These are phyloP conservation scores for Orgyia antiqua DNA, from an alignment of 2,888 invertebrate genomes.

Conservation along the genomic window DNA sequence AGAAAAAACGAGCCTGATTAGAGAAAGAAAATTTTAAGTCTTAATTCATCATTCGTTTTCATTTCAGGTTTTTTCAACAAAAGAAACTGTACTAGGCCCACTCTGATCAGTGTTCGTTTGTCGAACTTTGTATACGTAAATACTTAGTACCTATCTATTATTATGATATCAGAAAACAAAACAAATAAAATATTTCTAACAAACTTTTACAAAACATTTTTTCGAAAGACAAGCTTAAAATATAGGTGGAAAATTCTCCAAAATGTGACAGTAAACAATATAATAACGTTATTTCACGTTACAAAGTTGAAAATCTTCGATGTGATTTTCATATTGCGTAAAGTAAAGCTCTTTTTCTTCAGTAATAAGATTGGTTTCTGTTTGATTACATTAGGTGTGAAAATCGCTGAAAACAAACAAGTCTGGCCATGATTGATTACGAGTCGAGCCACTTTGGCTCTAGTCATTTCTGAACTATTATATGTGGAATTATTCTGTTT, in stretches of 20 bases:
- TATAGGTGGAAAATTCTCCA: too few relatives aligned
- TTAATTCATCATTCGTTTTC: too few relatives aligned
- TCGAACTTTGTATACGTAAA: too few relatives aligned
- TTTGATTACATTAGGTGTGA: constrained; percentile 6
- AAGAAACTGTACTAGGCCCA: too few relatives aligned
- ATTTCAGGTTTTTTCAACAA: too few relatives aligned
- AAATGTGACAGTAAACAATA: constrained; percentile 9
- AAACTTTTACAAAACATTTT: too few relatives aligned
- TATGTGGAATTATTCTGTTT: constrained; percentile 29
- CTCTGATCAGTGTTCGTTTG: too few relatives aligned
- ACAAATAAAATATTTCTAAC: too few relatives aligned
- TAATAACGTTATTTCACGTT: constrained; percentile 11
- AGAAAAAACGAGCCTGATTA: too few relatives aligned
- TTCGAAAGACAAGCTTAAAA: constrained; percentile 2
- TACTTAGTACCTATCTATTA: too few relatives aligned
- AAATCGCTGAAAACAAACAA: constrained; percentile 15
- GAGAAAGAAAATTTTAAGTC: too few relatives aligned
- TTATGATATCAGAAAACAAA: too few relatives aligned
- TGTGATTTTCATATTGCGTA: constrained; percentile 8
- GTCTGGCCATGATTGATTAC: constrained; percentile 34
- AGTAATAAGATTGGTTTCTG: constrained; percentile 9
- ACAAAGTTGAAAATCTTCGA: constrained; percentile 24
- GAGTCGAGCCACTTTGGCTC: constrained; percentile 28
- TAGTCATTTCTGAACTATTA: constrained; percentile 38
- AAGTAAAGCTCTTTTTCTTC: background rate